Evolutionary conservation across 2,888 invertebrate genomes (phyloP), one percentile per base, ranked within the genome.

Genomic region (Morpho achilles): DNA sequence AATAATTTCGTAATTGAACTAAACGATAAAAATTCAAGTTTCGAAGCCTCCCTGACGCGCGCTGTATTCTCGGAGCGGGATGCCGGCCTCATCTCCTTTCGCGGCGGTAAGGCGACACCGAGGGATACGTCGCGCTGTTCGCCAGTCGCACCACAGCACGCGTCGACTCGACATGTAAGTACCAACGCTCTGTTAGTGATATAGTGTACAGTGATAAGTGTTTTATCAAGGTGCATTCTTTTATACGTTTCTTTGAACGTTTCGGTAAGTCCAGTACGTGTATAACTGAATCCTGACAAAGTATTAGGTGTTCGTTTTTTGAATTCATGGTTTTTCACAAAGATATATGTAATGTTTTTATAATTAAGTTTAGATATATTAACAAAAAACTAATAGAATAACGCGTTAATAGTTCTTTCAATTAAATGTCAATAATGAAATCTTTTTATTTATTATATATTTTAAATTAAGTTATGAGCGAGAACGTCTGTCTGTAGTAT

Each of bases 131-230:
- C 73, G 78, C 76, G 76, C 65, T 69, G 71, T 70, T 64, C 78
- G 84, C 84, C 89, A 90, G 89, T 90, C 89, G 89, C 89, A 87
- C 84, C 88, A 88, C 87, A 89, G 90, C 88, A 76, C 84, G 87
- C 90, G 89, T 86, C 90, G 90, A 89, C 89, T 90, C 90, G 87
- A 89, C 87, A 90, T 89, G 90, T 90, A 90, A 90, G 90, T 90
- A 90, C 73, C 76, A 73, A 48, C 74, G 72, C 75, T 77, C 76
- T 74, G 73, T 51, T 76, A 80, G 84, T 83, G 84, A 67, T 73
- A 67, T 74, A 80, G 84, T 86, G 85, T 68, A 66, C 71, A 78
- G 82, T 83, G 82, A 77, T 77, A 70, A 79, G 79, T 81, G 80
- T 77, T 80, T 71, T 71, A 57, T 61, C 53, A 46, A 62, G 53